These are phyloP conservation scores for Trachurus trachurus DNA, from an alignment of 2,797 vertebrate species.

Conservation along the genomic window DNA sequence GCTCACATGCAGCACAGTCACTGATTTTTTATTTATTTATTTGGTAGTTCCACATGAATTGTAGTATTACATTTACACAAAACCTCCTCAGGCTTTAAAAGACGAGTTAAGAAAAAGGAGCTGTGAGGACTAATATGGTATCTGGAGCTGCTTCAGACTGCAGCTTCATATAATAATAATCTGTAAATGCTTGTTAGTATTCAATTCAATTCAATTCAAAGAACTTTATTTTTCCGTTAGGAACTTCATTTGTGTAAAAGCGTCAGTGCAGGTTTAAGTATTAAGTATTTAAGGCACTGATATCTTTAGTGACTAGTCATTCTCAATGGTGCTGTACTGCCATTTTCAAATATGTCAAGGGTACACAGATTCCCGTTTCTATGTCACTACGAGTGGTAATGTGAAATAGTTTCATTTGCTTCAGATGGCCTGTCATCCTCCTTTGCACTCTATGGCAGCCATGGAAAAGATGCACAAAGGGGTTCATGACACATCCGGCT, in stretches of 20 bases:
- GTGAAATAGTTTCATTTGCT: conserved; percentile 62
- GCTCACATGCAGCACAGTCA: conserved; percentile 15
- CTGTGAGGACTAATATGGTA: neutral
- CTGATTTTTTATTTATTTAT: conserved; percentile 4
- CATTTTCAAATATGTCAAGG: conserved; percentile 14
- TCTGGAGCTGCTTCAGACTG: neutral
- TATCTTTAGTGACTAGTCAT: neutral
- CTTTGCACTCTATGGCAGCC: conserved; percentile 75
- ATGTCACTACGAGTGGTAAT: conserved; percentile 48
- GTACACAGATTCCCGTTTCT: neutral
- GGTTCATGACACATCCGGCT: conserved; percentile 85
- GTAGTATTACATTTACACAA: neutral
- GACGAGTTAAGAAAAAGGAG: neutral
- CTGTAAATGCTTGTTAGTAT: neutral
- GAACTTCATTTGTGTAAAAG: too few relatives aligned
- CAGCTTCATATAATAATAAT: neutral
- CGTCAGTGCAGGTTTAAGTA: too few relatives aligned
- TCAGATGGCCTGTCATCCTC: conserved; percentile 70
- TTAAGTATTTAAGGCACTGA: neutral
- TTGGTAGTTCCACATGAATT: neutral
- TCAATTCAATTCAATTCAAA: too few relatives aligned
- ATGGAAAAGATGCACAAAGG: conserved; percentile 79
- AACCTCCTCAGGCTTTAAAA: neutral
- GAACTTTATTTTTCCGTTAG: too few relatives aligned
- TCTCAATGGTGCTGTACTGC: neutral